Percentiles rank a stretch among this genome's conserved stretches.
Evolutionary conservation across 2,797 vertebrate species (phyloP).

Genomic region (Delichon dasypus): DNA sequence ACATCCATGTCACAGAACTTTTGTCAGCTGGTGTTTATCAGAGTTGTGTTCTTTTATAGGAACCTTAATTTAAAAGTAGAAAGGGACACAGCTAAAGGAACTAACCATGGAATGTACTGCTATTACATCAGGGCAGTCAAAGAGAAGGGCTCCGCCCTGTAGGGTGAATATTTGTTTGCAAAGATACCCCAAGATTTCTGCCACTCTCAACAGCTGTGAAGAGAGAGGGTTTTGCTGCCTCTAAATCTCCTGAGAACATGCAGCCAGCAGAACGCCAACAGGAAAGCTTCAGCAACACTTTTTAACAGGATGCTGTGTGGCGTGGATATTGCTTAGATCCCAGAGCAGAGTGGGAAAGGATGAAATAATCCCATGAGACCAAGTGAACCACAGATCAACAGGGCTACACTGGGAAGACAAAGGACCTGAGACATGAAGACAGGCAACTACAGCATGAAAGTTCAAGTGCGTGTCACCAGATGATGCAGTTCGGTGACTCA

Average conservation of each 20-base stretch:
- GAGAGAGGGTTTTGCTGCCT: neutral
- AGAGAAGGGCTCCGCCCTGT: neutral
- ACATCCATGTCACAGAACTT: neutral
- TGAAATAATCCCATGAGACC: neutral
- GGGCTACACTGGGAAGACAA: neutral
- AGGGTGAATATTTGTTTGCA: neutral
- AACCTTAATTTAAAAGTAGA: neutral
- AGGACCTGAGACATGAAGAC: neutral
- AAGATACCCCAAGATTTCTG: neutral
- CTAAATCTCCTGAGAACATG: neutral
- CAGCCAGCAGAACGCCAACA: neutral
- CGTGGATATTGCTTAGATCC: neutral
- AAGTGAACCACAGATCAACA: accelerated
- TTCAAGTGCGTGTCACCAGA: neutral
- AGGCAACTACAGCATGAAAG: neutral
- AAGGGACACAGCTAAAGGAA: neutral
- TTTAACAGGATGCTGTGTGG: neutral
- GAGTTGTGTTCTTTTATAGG: neutral
- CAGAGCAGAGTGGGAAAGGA: neutral
- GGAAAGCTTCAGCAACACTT: neutral
- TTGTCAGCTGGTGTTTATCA: neutral
- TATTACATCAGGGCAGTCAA: neutral
- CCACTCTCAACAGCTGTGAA: neutral
- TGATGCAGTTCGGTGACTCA: neutral
- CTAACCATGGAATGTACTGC: neutral